Evolutionary conservation across 2,888 invertebrate species (phyloP), one percentile per base, ranked within the genome.

Genomic region (Apantesis nais): DNA sequence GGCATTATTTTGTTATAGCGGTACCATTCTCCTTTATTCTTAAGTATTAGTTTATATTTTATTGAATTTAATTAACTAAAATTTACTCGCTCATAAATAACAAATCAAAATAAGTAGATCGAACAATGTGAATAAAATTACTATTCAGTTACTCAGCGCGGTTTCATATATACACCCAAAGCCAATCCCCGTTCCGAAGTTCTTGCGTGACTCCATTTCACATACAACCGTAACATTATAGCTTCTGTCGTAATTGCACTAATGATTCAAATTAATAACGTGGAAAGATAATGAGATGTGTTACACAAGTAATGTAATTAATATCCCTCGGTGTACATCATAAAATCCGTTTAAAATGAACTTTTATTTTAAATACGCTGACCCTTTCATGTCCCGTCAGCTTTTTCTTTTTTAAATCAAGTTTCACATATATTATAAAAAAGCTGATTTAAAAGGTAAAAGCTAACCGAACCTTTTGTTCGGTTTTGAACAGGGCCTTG

Each of bases 211-310:
- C 88, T 80, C 71, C 73, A 75, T 83, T 84, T 82, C 76, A 77
- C 80, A 78, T 78, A 76, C 74, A 76, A 76, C 75, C 75, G 79
- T 83, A 83, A 84, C 83, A 83, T 80, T 79, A 82, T 80, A 83
- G 85, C 85, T 82, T 85, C 85, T 78, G 78, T 83, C 78, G 78
- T 88, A 87, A 88, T 87, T 86, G 84, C 82, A 84, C 78, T 82
- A 85, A 85, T 83, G 83, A 83, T 81, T 79, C 80, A 82, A 86
- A 87, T 87, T 86, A 87, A 87, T 87, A 81, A 85, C 79, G 81
- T 76, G 78, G 78, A 86, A 87, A 81, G 79, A 84, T 87, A 86
- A 86, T 84, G 81, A 83, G 83, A 75, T 83, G 80, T 82, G 82
- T 83, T 75, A 84, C 82, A 82, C 81, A 79, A 80, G 74, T 78